These are phyloP conservation scores for Boulengeromyrus knoepffleri DNA, from an alignment of 2,113 vertebrate species.

Conservation along the genomic window DNA sequence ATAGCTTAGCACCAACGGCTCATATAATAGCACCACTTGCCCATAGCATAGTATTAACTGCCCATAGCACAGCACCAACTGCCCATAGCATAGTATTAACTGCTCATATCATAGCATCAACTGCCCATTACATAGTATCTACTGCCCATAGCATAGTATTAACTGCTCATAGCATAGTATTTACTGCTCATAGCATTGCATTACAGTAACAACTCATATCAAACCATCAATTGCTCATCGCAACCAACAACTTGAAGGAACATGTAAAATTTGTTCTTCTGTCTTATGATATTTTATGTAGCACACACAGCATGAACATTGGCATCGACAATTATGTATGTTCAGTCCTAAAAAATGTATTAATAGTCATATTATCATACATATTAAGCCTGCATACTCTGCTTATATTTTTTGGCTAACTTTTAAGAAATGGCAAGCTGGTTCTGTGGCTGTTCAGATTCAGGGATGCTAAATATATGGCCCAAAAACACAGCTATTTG, in stretches of 20 bases:
- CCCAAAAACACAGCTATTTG: not conserved
- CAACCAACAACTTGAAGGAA: not conserved
- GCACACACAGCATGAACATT: not conserved
- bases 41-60: not conserved
- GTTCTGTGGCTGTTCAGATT: not conserved
- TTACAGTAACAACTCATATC: no score
- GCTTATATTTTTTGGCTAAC: not conserved
- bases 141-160: not conserved
- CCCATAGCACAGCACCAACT: not conserved
- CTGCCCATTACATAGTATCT: not conserved
- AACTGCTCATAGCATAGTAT: not conserved
- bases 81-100: not conserved
- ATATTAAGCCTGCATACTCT: not conserved
- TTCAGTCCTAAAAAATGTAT: not conserved
- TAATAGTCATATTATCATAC: not conserved
- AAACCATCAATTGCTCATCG: not conserved
- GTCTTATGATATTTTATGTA: not conserved
- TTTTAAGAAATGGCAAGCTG: not conserved
- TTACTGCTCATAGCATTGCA: no score
- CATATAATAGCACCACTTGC: not conserved
- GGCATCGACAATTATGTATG: not conserved
- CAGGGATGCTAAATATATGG: not conserved
- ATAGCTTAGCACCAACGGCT: not conserved
- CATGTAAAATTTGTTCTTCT: not conserved
- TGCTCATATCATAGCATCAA: not conserved